Evolutionary conservation across 2,888 invertebrate genomes (phyloP), one percentile per base, ranked within the genome.

Genomic region (Oeneis ivallda): DNA sequence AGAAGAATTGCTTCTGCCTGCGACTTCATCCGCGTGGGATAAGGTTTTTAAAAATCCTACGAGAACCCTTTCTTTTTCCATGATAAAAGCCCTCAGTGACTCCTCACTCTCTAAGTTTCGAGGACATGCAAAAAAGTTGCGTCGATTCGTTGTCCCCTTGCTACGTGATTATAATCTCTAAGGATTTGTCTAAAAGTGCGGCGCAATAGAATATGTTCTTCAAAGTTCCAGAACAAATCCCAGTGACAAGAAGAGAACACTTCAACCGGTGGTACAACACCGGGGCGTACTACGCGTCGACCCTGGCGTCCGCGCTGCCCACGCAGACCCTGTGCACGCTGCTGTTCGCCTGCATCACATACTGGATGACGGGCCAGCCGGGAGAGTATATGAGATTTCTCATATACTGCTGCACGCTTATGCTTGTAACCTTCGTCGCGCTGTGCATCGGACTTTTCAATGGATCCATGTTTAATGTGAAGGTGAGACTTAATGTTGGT

Each of bases 241-340:
- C 96, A 15, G 94, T 97, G 65, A 94, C 97, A 62, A 93, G 94
- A 3, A 90, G 96, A 58, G 98, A 98, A 80, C 96, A 97, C 80
- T 95, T 97, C 76, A 98, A 98, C 86, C 94, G 96, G 66, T 98
- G 97, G 98, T 98, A 98, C 86, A 96, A 96, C 19, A 87, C 97
- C 2, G 94, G 95, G 58, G 95, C 97, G 0, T 97, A 96, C 85
- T 98, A 96, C 79, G 84, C 95, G 19, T 96, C 97, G 10, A 95
- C 96, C 56, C 94, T 96, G 6, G 84, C 96, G 59, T 94, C 96
- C 0, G 96, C 97, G 77, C 90, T 98, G 73, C 98, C 97, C 0
- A 94, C 96, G 70, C 97, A 97, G 91, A 86, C 95, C 0, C 83
- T 95, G 26, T 96, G 95, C 75, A 96, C 97, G 0, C 82, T 96